Evolutionary conservation across 30 jellyfish, hydroid and myxozoan genomes (phyloP).

Genomic region (Turritopsis rubra): DNA sequence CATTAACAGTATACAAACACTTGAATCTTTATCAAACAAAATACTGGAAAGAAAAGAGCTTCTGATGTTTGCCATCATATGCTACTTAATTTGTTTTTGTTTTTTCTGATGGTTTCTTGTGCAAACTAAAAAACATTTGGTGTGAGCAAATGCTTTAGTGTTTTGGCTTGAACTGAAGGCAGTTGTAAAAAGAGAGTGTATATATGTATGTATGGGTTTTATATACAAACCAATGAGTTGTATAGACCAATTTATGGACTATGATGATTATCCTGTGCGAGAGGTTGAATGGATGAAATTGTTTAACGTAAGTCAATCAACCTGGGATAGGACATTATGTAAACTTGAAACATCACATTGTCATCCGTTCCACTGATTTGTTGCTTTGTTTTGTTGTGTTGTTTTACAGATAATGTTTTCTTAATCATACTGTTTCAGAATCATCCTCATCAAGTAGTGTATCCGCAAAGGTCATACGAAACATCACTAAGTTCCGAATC

Average conservation of each 20-base stretch:
- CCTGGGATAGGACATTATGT: too few relatives aligned
- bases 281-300: background rate
- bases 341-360: too few relatives aligned
- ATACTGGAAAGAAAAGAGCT: background rate
- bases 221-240: background rate
- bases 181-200: background rate
- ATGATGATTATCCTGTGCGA: background rate
- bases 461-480: conserved; percentile 11
- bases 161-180: background rate
- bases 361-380: too few relatives aligned
- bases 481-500: conserved; percentile 36
- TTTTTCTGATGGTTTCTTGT: background rate
- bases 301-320: background rate
- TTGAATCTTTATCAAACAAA: background rate
- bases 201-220: background rate
- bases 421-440: too few relatives aligned
- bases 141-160: background rate
- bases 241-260: background rate
- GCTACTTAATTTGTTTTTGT: background rate
- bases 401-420: background rate
- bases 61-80: background rate
- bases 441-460: background rate
- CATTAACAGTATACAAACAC: background rate
- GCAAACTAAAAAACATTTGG: background rate
- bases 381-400: background rate